These are phyloP conservation scores for Desmodus rotundus DNA, from an alignment of 2,113 vertebrate genomes.

Conservation along the genomic window DNA sequence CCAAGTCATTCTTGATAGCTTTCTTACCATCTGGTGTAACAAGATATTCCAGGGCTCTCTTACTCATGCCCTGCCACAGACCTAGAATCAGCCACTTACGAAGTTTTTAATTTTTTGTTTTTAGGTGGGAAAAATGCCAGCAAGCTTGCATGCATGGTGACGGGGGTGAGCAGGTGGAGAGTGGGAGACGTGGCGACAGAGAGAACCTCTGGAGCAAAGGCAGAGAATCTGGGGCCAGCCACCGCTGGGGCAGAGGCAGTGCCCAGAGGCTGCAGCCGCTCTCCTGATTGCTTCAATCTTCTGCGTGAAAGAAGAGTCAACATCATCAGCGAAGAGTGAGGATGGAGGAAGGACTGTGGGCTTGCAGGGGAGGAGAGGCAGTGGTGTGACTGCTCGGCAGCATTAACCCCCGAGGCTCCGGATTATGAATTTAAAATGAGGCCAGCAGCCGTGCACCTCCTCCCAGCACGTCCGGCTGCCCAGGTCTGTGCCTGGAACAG, in stretches of 20 bases:
- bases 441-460: neutral
- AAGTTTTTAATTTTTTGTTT: neutral
- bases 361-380: neutral
- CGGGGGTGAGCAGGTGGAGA: neutral
- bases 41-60: neutral
- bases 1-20: neutral
- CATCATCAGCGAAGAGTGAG: neutral
- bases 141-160: neutral
- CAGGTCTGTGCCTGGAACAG: neutral
- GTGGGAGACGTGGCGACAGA: no score
- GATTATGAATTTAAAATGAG: neutral
- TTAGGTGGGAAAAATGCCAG: neutral
- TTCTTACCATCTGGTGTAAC: neutral
- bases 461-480: neutral
- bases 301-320: neutral
- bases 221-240: neutral
- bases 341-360: neutral
- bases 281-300: neutral
- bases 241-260: neutral
- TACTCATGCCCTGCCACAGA: neutral
- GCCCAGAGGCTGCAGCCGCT: rapidly evolving
- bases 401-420: no score
- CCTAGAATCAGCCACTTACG: neutral
- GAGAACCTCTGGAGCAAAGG: neutral
- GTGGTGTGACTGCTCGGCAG: neutral